A percentile compares a stretch with the other conserved stretches of the same genome.
phyloP scores from a whole-genome alignment of 2,797 vertebrate genomes.

The Geotrypetes seraphini region DNA sequence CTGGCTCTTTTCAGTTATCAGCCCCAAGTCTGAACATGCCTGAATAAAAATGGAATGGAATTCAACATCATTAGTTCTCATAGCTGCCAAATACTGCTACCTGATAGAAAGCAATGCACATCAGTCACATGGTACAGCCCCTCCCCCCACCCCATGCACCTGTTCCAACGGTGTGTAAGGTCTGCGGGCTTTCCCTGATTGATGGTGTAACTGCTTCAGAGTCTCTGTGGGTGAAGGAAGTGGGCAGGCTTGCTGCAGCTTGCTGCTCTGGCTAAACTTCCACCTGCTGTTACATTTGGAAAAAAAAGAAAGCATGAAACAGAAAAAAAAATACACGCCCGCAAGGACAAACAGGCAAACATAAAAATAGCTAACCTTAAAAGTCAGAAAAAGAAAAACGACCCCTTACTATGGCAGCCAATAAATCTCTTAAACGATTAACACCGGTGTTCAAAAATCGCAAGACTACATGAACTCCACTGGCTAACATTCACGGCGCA shows the following conservation, averaged over 20 bases:
- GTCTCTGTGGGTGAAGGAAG: constrained; percentile 44
- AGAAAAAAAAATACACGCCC: constrained; percentile 3
- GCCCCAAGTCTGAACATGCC: no score
- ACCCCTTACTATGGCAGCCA: no score
- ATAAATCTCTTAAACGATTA: no score
- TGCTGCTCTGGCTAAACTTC: constrained; percentile 17
- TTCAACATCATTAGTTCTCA: background rate
- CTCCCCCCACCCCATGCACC: constrained; percentile 29
- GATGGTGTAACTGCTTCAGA: constrained; percentile 36
- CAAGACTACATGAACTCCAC: no score
- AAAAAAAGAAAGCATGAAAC: background rate
- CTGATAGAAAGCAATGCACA: background rate
- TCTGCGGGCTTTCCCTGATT: constrained; percentile 43
- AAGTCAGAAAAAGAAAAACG: constrained; percentile 27
- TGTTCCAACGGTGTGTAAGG: constrained; percentile 38
- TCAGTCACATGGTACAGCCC: constrained; percentile 1
- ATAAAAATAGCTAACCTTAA: constrained; percentile 42
- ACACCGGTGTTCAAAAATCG: no score
- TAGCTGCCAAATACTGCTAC: background rate
- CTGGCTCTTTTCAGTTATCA: no score
- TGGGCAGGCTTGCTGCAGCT: constrained; percentile 35
- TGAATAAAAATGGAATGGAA: no score
- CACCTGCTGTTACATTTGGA: constrained; percentile 13
- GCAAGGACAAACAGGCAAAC: constrained; percentile 4
- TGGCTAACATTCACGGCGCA: no score